Conservation (phyloP, 35 echinoderm and acorn worm genomes). For the Stichopus chloronotus region DNA sequence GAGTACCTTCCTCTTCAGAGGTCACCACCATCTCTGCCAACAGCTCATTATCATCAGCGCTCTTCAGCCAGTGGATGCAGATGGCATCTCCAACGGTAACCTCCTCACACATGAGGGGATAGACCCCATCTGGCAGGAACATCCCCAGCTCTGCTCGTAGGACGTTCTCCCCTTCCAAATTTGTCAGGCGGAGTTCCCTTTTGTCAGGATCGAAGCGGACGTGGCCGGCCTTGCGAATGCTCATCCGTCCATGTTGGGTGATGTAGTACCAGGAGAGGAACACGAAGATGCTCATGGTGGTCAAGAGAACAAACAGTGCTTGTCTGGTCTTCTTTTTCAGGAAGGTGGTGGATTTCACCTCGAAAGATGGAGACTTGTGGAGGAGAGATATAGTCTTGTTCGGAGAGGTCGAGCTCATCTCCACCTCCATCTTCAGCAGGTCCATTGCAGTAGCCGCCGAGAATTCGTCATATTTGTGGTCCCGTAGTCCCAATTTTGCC, state of each 20-base stretch:
- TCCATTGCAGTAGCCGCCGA: conserved; percentile 49
- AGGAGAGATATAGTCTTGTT: conserved; percentile 47
- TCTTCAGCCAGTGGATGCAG: conserved; percentile 81
- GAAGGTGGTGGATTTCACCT: neutral
- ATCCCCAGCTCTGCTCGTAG: conserved; percentile 52
- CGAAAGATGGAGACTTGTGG: neutral
- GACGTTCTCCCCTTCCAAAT: conserved; percentile 3
- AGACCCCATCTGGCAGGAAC: conserved; percentile 24
- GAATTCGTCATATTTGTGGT: conserved; percentile 52
- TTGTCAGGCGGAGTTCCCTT: conserved; percentile 34
- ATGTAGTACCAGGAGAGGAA: conserved; percentile 91
- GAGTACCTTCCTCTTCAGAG: conserved; percentile 31
- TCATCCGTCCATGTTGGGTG: conserved; percentile 74
- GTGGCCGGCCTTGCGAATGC: conserved; percentile 52
- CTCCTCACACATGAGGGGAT: conserved; percentile 54
- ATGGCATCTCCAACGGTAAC: conserved; percentile 16
- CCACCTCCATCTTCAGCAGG: conserved; percentile 45
- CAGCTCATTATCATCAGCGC: conserved; percentile 57
- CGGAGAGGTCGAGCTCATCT: conserved; percentile 48
- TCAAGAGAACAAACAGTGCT: conserved; percentile 65
- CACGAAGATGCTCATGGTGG: conserved; percentile 70
- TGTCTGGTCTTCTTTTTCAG: conserved; percentile 75
- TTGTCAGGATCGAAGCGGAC: conserved; percentile 54
- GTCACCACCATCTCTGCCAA: conserved; percentile 50
- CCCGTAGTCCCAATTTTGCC: conserved; percentile 31